These are phyloP conservation scores for Buathra laborator DNA, from an alignment of 2,888 invertebrate species.

Conservation along the genomic window DNA sequence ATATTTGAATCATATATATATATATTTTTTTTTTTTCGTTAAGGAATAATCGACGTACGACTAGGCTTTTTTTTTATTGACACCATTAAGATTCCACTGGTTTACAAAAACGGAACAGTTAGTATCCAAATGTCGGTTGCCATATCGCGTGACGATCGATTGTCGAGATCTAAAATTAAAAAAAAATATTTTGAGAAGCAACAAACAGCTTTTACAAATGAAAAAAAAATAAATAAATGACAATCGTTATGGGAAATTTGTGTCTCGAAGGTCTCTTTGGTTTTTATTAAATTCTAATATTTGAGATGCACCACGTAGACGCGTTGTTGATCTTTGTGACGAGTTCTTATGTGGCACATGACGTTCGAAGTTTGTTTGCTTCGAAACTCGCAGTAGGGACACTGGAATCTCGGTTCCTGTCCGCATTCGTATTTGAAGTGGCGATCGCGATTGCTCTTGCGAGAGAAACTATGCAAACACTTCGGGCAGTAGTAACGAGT, in stretches of 20 bases:
- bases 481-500: slow-evolving; percentile 76
- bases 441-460: slow-evolving; percentile 79
- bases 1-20: background rate
- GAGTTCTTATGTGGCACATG: slow-evolving; percentile 77
- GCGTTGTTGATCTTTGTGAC: slow-evolving; percentile 73
- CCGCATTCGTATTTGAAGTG: slow-evolving; percentile 83
- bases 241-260: slow-evolving; percentile 19
- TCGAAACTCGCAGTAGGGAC: slow-evolving; percentile 79
- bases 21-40: background rate
- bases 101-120: slow-evolving; percentile 39
- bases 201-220: background rate
- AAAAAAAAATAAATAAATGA: background rate
- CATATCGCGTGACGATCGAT: slow-evolving; percentile 13
- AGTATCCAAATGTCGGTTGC: background rate
- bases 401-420: slow-evolving; percentile 81
- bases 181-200: background rate
- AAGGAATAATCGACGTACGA: slow-evolving; percentile 14
- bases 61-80: slow-evolving; percentile 30
- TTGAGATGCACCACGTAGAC: slow-evolving; percentile 74
- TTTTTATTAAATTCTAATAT: slow-evolving; percentile 40
- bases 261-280: slow-evolving; percentile 30
- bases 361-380: slow-evolving; percentile 79
- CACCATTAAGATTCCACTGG: slow-evolving; percentile 18
- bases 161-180: slow-evolving; percentile 13
- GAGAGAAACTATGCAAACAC: slow-evolving; percentile 77